phyloP scores from a whole-genome alignment of 30 jellyfish, hydroid and myxozoan species.

The Turritopsis dohrnii region DNA sequence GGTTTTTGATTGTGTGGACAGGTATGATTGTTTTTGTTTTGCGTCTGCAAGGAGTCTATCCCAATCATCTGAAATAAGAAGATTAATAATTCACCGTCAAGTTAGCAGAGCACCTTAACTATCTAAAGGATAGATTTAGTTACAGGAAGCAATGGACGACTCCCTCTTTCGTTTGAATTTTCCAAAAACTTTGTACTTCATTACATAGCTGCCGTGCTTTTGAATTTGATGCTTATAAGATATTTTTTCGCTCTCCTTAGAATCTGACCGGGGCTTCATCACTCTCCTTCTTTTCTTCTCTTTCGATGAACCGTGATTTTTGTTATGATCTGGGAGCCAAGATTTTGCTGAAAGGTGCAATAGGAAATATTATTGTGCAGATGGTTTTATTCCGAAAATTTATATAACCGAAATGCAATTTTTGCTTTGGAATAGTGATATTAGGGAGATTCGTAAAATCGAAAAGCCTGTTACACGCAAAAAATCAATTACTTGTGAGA shows the following conservation, averaged over 20 bases:
- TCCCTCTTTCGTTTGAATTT: slow-evolving; percentile 14
- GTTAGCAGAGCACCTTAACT: neutral
- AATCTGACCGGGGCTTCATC: neutral
- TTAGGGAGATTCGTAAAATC: too few species aligned
- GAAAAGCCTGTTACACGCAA: too few species aligned
- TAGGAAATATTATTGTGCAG: neutral
- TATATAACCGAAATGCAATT: too few species aligned
- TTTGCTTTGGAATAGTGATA: too few species aligned
- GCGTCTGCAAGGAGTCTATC: slow-evolving; percentile 21
- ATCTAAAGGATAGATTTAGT: neutral
- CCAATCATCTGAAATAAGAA: slow-evolving; percentile 11
- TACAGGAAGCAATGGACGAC: neutral
- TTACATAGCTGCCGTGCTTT: slow-evolving; percentile 8
- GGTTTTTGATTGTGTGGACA: neutral
- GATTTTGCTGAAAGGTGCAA: neutral
- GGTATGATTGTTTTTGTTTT: neutral
- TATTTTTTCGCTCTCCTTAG: slow-evolving; percentile 1
- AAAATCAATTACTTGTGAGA: too few species aligned
- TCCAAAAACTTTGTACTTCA: slow-evolving; percentile 18
- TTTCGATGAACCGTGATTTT: neutral
- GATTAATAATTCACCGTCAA: neutral
- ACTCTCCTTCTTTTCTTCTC: neutral
- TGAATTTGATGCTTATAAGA: slow-evolving; percentile 18
- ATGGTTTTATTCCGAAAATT: too few species aligned
- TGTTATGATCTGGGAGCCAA: neutral